These are phyloP conservation scores for Maconellicoccus hirsutus DNA, from an alignment of 1,140 invertebrate genomes.

Conservation along the genomic window DNA sequence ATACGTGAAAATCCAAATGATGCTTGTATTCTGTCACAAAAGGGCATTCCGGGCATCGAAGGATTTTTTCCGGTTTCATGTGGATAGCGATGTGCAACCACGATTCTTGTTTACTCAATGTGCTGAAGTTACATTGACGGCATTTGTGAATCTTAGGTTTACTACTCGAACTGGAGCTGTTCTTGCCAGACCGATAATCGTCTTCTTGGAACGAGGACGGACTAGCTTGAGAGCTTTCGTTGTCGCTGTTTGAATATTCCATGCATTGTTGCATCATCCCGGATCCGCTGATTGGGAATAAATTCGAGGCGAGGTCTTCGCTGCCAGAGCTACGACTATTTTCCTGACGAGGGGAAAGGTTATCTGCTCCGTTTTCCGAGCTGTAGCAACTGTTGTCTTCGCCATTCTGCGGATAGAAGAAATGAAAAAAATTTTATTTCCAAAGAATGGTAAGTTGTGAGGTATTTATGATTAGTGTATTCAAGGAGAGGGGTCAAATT, in stretches of 20 bases:
- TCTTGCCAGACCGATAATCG: neutral
- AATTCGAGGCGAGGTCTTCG: neutral
- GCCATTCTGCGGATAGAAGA: slow-evolving; percentile 6
- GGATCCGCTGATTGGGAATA: slow-evolving; percentile 9
- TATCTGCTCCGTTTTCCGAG: neutral
- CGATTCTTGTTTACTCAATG: slow-evolving; percentile 78
- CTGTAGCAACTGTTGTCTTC: slow-evolving; percentile 14
- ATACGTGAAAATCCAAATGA: slow-evolving; percentile 92
- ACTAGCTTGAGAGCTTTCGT: neutral
- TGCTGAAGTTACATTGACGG: slow-evolving; percentile 78
- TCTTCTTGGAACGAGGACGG: neutral
- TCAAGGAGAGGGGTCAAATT: too few species aligned
- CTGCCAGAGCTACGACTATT: neutral
- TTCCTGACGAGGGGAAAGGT: neutral
- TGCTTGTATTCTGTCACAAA: slow-evolving; percentile 99
- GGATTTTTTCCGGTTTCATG: slow-evolving; percentile 83
- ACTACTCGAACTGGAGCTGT: neutral
- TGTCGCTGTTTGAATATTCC: slow-evolving; percentile 3
- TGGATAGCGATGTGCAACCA: slow-evolving; percentile 84
- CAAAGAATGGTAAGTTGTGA: too few species aligned
- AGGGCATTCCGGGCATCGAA: slow-evolving; percentile 82
- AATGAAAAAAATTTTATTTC: too few species aligned
- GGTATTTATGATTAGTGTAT: too few species aligned
- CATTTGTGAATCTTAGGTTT: slow-evolving; percentile 40
- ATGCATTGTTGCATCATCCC: neutral